Evolutionary conservation across 2,113 vertebrate species (phyloP), one percentile per base, ranked within the genome.

Genomic region (Octodon degus): DNA sequence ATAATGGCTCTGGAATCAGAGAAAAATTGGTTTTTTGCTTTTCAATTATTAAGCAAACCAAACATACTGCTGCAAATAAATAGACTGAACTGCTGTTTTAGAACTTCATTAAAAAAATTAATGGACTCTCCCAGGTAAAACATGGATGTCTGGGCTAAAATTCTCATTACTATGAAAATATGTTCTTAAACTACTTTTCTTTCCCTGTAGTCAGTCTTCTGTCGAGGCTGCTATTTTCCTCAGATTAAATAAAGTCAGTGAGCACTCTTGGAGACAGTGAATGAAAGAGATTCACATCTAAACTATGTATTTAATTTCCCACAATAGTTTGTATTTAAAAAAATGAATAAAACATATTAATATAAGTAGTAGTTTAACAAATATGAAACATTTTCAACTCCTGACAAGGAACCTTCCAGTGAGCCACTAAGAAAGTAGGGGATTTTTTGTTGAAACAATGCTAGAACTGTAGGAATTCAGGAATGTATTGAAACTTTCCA

Each of bases 31-130:
- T 3, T 3, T 50, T 93, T 81, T 89, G 30, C 13, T 84, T 91
- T 87, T 90, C 60, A 83, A n/a, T 85, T 65, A 70, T 40, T 65
- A 93, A 93, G n/a, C 22, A 91, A 96, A 90, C 5, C 13, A 94
- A 53, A 95, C 93, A 94, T 14, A 67, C 25, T 72, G 2, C 20
- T 85, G 4, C 7, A 96, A 96, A 74, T 60, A 67, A 88, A 74
- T 10, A 89, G 19, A 94, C 55, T 77, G 82, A 76, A 37, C 1
- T 40, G 86, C 7, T 77, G 47, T 16, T 79, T 22, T 89, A 37
- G 7, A 83, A 3, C 7, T 58, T 25, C 9, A 70, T 40, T 65
- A 5, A 68, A 40, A 16, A 94, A 85, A 68, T 80, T 58, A 43
- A 40, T 37, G 68, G 34, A 58, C 1, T 63, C 25, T 7, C 3